phyloP scores from a whole-genome alignment of 2,797 vertebrate species.

The Todus mexicanus region DNA sequence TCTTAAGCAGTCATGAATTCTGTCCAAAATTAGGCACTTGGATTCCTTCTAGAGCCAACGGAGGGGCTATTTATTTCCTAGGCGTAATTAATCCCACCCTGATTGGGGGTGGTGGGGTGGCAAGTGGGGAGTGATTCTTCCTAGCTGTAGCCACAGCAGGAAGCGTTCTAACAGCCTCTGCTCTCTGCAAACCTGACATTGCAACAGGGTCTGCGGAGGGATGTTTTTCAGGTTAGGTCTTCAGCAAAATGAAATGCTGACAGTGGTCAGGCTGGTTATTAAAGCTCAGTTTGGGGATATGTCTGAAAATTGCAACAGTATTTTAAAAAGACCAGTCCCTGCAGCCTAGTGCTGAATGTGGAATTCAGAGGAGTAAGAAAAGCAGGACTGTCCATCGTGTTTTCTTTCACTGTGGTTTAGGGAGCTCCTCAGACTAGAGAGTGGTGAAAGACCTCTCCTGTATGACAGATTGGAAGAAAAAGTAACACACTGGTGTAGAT shows the following conservation, averaged over 20 bases:
- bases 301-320: background rate
- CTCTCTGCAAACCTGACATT: background rate
- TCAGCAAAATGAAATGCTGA: background rate
- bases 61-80: background rate
- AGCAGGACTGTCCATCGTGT: background rate
- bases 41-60: background rate
- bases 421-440: background rate
- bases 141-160: background rate
- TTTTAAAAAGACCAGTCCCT: background rate
- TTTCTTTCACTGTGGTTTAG: background rate
- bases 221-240: background rate
- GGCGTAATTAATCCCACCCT: background rate
- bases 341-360: background rate
- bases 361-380: background rate
- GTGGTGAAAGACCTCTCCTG: background rate
- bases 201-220: fast-evolving
- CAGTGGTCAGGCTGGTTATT: background rate
- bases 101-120: background rate
- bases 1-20: background rate
- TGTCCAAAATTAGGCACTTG: background rate
- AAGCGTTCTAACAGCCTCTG: background rate
- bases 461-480: background rate
- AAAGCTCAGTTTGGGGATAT: background rate
- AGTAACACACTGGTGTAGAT: background rate
- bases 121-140: background rate